Conservation (phyloP, 2,113 vertebrate species). For the Burhinus bistriatus region DNA sequence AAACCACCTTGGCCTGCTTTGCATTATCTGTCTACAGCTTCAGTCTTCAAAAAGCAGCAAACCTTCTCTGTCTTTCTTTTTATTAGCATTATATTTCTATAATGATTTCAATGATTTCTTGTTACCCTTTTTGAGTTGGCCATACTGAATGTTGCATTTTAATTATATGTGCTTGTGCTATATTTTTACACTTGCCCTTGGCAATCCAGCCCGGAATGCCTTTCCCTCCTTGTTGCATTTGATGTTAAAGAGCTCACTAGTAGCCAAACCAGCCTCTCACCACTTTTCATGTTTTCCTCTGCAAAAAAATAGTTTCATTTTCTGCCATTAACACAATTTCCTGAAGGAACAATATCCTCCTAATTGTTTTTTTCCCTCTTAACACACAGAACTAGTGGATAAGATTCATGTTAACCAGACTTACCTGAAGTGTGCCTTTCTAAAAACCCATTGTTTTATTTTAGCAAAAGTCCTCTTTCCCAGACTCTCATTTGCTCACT, state of each 20-base stretch:
- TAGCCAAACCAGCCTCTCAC: neutral
- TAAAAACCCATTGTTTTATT: neutral
- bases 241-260: neutral
- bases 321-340: neutral
- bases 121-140: neutral
- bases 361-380: neutral
- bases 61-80: neutral
- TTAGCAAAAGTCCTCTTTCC: neutral
- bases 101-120: neutral
- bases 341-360: neutral
- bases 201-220: neutral
- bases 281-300: neutral
- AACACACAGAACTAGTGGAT: neutral
- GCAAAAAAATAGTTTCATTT: neutral
- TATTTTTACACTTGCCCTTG: neutral
- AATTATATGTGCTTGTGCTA: neutral
- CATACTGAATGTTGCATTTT: neutral
- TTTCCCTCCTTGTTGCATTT: neutral
- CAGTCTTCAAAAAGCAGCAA: neutral
- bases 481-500: neutral
- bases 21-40: neutral
- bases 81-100: neutral
- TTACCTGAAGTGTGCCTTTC: neutral
- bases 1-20: neutral
- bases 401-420: neutral